Conservation (phyloP, 2,113 vertebrate species). For the Melospiza georgiana region DNA sequence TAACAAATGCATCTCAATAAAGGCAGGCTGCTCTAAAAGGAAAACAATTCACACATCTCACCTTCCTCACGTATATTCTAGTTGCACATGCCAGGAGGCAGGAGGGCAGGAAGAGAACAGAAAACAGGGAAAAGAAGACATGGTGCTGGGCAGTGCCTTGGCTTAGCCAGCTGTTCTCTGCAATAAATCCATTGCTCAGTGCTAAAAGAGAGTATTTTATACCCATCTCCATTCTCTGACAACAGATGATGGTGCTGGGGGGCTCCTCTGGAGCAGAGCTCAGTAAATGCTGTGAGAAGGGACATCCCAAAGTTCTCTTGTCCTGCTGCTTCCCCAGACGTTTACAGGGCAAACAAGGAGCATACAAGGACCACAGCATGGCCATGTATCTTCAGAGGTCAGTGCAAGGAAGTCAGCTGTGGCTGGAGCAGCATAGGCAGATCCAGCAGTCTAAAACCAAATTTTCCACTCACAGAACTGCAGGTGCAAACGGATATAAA, state of each 20-base stretch:
- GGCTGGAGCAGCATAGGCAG: fast-evolving
- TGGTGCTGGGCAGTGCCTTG: neutral
- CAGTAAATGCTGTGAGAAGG: fast-evolving
- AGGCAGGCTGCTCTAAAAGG: slow-evolving; percentile 55
- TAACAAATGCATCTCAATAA: slow-evolving; percentile 69
- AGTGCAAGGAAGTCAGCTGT: fast-evolving
- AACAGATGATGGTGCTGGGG: fast-evolving
- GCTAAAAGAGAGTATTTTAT: neutral
- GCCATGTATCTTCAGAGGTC: neutral
- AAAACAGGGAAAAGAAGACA: neutral
- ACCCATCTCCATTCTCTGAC: neutral
- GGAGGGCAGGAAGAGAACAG: neutral
- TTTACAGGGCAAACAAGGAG: fast-evolving
- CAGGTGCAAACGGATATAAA: neutral
- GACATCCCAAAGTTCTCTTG: neutral
- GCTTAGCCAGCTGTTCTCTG: neutral
- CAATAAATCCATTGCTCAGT: neutral
- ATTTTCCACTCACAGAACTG: neutral
- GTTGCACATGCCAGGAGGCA: slow-evolving; percentile 4
- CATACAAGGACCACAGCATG: fast-evolving
- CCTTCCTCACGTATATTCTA: slow-evolving; percentile 25
- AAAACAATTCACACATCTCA: slow-evolving; percentile 49
- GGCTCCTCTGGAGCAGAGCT: neutral
- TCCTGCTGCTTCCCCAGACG: neutral
- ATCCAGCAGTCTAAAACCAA: fast-evolving